phyloP scores from a whole-genome alignment of 1,140 invertebrate species.

The Pogonomyrmex barbatus region DNA sequence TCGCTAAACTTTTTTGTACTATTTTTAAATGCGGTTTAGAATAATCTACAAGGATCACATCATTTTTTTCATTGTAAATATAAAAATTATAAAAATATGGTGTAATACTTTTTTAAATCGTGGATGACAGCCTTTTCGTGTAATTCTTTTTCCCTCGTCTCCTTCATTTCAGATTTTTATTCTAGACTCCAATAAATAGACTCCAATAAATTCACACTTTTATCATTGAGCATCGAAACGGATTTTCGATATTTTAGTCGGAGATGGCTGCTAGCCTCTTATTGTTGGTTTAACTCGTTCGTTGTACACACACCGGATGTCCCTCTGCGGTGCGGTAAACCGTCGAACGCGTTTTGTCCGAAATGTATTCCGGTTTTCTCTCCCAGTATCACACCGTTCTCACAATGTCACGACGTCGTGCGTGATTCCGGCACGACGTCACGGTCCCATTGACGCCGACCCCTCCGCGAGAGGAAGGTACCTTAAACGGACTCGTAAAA shows the following conservation, averaged over 20 bases:
- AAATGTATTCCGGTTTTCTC: constrained; percentile 59
- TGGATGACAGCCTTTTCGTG: background rate
- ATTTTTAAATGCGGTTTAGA: too few species aligned
- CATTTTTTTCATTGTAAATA: too few species aligned
- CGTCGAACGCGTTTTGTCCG: constrained; percentile 52
- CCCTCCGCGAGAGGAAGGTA: constrained; percentile 66
- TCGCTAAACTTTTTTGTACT: too few species aligned
- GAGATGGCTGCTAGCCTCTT: background rate
- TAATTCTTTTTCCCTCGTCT: background rate
- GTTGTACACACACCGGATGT: constrained; percentile 13
- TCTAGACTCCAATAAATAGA: background rate
- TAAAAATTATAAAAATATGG: too few species aligned
- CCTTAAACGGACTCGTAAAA: constrained; percentile 77
- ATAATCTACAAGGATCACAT: too few species aligned
- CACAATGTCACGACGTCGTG: constrained; percentile 77
- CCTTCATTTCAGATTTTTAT: background rate
- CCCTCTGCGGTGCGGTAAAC: constrained; percentile 14
- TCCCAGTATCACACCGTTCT: constrained; percentile 60
- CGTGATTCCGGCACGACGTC: constrained; percentile 81
- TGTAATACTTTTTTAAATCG: background rate
- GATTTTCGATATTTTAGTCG: background rate
- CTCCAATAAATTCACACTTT: background rate
- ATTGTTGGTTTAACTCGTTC: constrained; percentile 22
- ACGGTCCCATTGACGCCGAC: constrained; percentile 82
- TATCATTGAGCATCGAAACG: background rate